These are phyloP conservation scores for Stichopus chloronotus DNA, from an alignment of 35 echinoderm and acorn worm species.

Conservation along the genomic window DNA sequence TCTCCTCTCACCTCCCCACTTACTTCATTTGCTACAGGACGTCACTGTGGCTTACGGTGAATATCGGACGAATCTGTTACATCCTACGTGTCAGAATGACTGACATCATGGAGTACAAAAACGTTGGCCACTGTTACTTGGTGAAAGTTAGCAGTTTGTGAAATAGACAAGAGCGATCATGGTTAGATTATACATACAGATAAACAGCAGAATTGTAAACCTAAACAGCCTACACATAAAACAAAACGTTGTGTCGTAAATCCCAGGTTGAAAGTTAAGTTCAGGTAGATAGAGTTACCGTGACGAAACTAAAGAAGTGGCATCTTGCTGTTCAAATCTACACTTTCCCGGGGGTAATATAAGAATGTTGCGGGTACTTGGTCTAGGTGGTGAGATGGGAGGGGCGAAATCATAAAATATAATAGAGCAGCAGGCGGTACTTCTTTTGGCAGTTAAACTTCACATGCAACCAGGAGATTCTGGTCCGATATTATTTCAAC, in stretches of 20 bases:
- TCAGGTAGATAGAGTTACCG: background rate
- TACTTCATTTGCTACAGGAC: too few species aligned
- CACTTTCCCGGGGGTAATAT: background rate
- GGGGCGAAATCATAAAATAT: background rate
- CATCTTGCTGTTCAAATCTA: background rate
- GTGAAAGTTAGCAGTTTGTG: too few species aligned
- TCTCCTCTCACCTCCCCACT: too few species aligned
- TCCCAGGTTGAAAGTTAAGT: slow-evolving; percentile 16
- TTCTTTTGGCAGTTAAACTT: background rate
- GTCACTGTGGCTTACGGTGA: too few species aligned
- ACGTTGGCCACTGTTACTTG: too few species aligned
- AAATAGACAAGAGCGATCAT: too few species aligned
- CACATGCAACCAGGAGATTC: background rate
- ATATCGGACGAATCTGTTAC: too few species aligned
- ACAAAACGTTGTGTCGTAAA: background rate
- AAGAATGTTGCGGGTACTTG: background rate
- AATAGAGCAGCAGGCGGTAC: background rate
- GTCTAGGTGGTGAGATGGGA: background rate
- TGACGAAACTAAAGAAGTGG: background rate
- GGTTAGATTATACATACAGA: background rate
- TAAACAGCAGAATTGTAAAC: slow-evolving; percentile 10
- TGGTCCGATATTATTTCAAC: background rate
- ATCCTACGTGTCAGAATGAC: too few species aligned
- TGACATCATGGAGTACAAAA: too few species aligned
- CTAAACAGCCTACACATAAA: slow-evolving; percentile 16